Base-by-base conservation (phyloP, 1,140 invertebrate genomes). In the Pseudomyrmex cubaensis region DNA sequence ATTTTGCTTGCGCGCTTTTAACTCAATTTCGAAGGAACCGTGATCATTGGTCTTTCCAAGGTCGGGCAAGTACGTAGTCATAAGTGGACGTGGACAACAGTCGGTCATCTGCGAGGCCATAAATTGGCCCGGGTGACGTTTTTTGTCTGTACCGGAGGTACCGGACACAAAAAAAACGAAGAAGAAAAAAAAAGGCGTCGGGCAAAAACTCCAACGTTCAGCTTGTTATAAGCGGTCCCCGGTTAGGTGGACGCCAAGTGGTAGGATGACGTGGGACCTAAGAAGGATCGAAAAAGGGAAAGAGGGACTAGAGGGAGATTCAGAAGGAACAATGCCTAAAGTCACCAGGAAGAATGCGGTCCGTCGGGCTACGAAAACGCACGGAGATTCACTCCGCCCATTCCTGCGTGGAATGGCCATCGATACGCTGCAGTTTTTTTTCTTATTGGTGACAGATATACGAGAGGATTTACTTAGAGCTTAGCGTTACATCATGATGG, bases 301-400 rank as follows among this genome's bases (percentile, higher is more conserved):
- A 82, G 80, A 85, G 78, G 77, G 82, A 72, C 63, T 78, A 84
- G 82, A 86, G 78, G 75, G 82, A 85, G 70, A 64, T 88, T 57
- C 59, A 56, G 86, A 85, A 80, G 91, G 91, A 94, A 94, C 94
- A 94, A 94, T 94, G 93, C 93, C 93, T 92, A 86, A 89, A 89
- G 91, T 93, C 90, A 92, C 89, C 89, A 89, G 91, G 89, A 94
- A 94, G 93, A 94, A 94, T 94, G 93, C 91, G 91, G 93, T 93
- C 92, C 93, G 94, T 93, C 93, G 93, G 93, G 91, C 90, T 87
- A 84, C 89, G 76, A 64, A 82, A 78, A 90, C 83, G 78, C 85
- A 90, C 78, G 84, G 74, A 35, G 35, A 88, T 52, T 76, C 46
- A 74, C 72, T 86, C 61, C 64, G 84, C 75, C 69, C 77, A 75